Conservation (phyloP, 2,888 invertebrate genomes). For the Lepidocyrtinus sp. region DNA sequence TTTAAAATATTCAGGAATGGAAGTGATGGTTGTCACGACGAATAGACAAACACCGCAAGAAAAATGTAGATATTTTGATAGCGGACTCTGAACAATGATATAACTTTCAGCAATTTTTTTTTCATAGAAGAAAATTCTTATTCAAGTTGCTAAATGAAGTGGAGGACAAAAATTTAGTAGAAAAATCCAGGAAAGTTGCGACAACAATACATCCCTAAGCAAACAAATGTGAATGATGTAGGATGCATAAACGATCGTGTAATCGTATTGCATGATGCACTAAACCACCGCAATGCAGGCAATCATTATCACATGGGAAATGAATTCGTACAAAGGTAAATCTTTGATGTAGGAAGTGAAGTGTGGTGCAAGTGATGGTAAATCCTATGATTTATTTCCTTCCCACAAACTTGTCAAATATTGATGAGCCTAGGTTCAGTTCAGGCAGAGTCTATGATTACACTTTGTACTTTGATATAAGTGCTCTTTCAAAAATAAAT, state of each 20-base stretch:
- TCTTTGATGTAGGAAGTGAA: no score
- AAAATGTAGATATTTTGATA: neutral
- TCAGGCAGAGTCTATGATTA: no score
- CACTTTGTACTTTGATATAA: no score
- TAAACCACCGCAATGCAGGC: constrained; percentile 42
- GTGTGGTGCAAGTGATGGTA: no score
- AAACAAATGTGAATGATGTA: neutral
- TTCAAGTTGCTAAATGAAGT: neutral
- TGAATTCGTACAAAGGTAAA: constrained; percentile 28
- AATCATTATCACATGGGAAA: constrained; percentile 51
- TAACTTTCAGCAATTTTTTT: neutral
- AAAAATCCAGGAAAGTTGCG: neutral
- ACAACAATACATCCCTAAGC: neutral
- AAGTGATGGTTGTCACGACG: neutral
- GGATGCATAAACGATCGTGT: neutral
- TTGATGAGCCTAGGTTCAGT: no score
- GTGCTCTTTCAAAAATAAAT: no score
- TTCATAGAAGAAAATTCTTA: neutral
- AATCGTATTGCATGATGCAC: neutral
- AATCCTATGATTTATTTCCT: no score
- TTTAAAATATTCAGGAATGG: neutral
- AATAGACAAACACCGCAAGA: neutral
- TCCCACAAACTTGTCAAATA: no score
- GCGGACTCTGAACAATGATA: neutral
- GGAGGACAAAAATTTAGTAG: neutral